These are phyloP conservation scores for Lateolabrax maculatus DNA, from an alignment of 2,797 vertebrate genomes.

Conservation along the genomic window DNA sequence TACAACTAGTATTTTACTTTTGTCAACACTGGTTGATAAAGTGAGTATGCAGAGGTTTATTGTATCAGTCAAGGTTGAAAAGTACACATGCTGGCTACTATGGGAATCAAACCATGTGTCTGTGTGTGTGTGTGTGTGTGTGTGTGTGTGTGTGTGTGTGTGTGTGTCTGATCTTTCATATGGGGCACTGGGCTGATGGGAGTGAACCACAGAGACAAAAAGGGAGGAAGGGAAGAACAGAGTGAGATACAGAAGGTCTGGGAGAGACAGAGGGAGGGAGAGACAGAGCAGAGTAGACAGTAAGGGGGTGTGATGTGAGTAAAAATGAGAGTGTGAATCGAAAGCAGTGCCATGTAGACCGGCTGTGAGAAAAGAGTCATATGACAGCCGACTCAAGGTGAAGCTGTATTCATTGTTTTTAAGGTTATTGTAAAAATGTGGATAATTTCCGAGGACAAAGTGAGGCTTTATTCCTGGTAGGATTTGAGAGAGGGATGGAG, in stretches of 20 bases:
- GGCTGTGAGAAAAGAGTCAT: conserved; percentile 56
- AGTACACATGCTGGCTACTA: conserved; percentile 13
- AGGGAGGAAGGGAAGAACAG: conserved; percentile 31
- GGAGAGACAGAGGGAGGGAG: conserved; percentile 48
- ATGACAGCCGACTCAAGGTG: conserved; percentile 38
- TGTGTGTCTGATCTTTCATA: conserved; percentile 15
- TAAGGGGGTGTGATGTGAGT: conserved; percentile 47
- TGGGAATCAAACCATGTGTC: conserved; percentile 20
- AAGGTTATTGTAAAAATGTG: conserved; percentile 51
- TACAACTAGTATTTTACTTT: not conserved
- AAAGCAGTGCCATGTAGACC: conserved; percentile 38
- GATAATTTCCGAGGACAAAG: conserved; percentile 69
- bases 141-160: not conserved
- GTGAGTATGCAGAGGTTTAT: conserved; percentile 17
- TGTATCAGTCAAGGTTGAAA: conserved; percentile 50
- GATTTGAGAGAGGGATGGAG: conserved; percentile 41
- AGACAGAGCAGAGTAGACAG: conserved; percentile 33
- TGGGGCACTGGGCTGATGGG: conserved; percentile 39
- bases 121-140: conserved; percentile 27
- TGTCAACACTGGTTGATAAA: not conserved
- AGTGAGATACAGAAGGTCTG: conserved; percentile 44
- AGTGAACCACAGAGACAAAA: conserved; percentile 43
- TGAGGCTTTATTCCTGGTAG: conserved; percentile 63
- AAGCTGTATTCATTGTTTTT: conserved; percentile 62
- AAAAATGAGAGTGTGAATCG: conserved; percentile 49